These are phyloP conservation scores for Zeus faber DNA, from an alignment of 2,113 vertebrate genomes.

Conservation along the genomic window DNA sequence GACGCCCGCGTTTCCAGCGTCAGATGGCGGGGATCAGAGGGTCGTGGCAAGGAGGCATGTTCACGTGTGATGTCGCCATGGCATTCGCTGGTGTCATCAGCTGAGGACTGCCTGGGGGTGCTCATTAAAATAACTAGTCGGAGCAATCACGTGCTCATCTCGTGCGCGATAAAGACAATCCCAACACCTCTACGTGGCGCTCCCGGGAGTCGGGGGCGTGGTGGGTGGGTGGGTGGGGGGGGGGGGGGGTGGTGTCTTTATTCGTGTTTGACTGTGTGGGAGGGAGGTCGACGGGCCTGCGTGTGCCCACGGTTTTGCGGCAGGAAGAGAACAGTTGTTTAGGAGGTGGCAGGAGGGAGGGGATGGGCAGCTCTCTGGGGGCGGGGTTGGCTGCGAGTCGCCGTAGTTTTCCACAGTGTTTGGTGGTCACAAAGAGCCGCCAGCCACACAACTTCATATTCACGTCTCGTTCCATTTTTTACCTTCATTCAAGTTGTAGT, in stretches of 20 bases:
- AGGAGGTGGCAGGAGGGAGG: slow-evolving; percentile 52
- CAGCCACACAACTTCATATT: slow-evolving; percentile 38
- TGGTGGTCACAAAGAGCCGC: slow-evolving; percentile 41
- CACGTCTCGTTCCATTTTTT: slow-evolving; percentile 7
- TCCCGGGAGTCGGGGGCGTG: slow-evolving; percentile 55
- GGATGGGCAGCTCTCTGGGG: not conserved
- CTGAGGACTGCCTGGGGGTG: slow-evolving; percentile 65
- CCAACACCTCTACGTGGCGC: slow-evolving; percentile 71
- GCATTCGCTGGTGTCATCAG: slow-evolving; percentile 66
- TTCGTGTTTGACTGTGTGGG: slow-evolving; percentile 63
- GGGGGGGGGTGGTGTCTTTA: slow-evolving; percentile 58
- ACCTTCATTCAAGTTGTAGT: too few species aligned
- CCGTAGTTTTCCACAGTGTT: slow-evolving; percentile 41
- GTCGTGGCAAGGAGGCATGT: slow-evolving; percentile 65
- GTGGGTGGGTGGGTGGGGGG: slow-evolving; percentile 45
- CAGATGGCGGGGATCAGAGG: slow-evolving; percentile 73
- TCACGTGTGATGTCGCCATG: slow-evolving; percentile 62
- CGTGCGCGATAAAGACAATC: slow-evolving; percentile 59
- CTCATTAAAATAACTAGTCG: slow-evolving; percentile 79
- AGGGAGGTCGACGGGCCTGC: slow-evolving; percentile 18
- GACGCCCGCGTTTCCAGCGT: slow-evolving; percentile 45
- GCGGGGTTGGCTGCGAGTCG: slow-evolving; percentile 31
- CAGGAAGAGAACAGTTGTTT: slow-evolving; percentile 68
- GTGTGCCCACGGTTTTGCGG: slow-evolving; percentile 37
- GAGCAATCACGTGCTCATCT: slow-evolving; percentile 64